A percentile compares a stretch with the other conserved stretches of the same genome.
Conservation (phyloP, 2,113 vertebrate species). For the Tupaia chinensis region DNA sequence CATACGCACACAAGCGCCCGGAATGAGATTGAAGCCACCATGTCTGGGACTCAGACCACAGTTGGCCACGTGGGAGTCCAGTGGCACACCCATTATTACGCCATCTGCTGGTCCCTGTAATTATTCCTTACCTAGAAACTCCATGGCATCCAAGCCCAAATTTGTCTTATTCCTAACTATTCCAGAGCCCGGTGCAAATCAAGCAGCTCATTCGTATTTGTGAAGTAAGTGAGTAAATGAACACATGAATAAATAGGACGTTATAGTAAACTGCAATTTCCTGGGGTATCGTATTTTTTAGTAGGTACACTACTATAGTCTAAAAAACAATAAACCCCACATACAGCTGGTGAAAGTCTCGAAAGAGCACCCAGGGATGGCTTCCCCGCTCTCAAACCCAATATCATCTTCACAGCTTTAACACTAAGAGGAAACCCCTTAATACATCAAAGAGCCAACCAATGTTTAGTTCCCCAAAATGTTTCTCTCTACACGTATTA, state of each 20-base stretch:
- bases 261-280: background rate
- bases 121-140: background rate
- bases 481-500: background rate
- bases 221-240: background rate
- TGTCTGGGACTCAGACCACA: no score
- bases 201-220: background rate
- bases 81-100: no score
- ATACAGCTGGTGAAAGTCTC: background rate
- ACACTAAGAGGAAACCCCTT: background rate
- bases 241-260: background rate
- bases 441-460: background rate
- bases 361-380: background rate
- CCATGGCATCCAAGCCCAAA: background rate
- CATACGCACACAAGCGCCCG: no score
- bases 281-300: background rate
- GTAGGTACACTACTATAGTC: background rate
- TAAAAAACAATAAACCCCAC: background rate
- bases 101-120: no score
- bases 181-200: background rate
- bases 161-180: constrained; percentile 7
- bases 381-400: fast-evolving
- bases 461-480: background rate
- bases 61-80: no score
- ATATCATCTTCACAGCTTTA: background rate
- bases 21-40: no score